phyloP scores from a whole-genome alignment of 1,140 invertebrate species.

The Sarcophaga bullata region DNA sequence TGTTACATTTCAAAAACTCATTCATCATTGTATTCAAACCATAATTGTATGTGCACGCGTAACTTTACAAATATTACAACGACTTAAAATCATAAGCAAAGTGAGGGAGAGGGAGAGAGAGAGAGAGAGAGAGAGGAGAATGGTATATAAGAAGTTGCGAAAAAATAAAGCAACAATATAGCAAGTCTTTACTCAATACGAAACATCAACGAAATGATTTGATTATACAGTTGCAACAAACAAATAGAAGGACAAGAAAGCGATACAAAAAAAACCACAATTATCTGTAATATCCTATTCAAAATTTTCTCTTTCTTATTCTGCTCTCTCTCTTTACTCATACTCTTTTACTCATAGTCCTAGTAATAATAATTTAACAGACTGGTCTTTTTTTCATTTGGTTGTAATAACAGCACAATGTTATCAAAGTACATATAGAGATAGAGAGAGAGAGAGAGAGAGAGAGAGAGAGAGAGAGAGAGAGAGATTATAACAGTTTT shows the following conservation, averaged over 20 bases:
- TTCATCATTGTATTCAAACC: not conserved
- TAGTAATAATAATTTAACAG: not conserved
- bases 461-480: no score
- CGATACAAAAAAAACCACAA: not conserved
- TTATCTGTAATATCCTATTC: no score
- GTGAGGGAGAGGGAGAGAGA: no score
- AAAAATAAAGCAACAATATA: not conserved
- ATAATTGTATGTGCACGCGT: no score
- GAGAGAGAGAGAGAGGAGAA: no score
- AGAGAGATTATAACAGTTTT: no score
- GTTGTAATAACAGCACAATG: no score
- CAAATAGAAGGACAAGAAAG: not conserved
- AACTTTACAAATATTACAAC: no score
- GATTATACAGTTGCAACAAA: conserved; percentile 14
- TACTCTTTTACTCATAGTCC: not conserved
- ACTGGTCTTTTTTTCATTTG: not conserved
- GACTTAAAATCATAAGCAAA: no score
- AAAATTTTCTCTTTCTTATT: no score
- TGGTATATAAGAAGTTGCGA: not conserved
- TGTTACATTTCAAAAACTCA: not conserved
- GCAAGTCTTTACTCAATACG: not conserved
- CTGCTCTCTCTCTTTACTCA: not conserved
- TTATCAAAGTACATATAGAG: no score
- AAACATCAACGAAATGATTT: not conserved
- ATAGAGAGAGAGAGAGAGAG: no score